These are phyloP conservation scores for Geodia barretti DNA, from an alignment of 37 sponge, comb jelly and placozoan species.

Conservation along the genomic window DNA sequence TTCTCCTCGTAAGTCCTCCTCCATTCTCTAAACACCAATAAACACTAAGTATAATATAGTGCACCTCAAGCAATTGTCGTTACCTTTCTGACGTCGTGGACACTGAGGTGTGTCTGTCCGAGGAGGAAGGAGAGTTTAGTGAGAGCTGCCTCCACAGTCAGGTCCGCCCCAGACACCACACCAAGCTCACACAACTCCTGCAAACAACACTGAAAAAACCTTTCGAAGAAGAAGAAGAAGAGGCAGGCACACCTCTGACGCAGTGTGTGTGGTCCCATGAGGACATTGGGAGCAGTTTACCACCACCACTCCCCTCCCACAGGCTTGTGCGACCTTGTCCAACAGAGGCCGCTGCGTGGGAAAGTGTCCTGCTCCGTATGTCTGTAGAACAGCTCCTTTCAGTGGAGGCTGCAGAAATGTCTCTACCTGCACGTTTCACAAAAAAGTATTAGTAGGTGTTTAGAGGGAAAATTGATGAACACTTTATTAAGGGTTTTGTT, in stretches of 20 bases:
- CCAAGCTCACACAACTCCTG: slow-evolving; percentile 80
- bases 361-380: neutral
- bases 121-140: slow-evolving; percentile 92
- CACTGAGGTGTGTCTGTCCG: slow-evolving; percentile 31
- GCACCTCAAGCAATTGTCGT: too few relatives aligned
- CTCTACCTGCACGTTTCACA: too few relatives aligned
- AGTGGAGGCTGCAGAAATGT: slow-evolving; percentile 75
- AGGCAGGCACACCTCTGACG: neutral
- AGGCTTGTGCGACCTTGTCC: neutral
- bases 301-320: neutral
- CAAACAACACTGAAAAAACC: neutral
- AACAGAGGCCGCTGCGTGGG: neutral
- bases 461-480: neutral
- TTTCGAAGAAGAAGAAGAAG: neutral
- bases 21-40: too few relatives aligned
- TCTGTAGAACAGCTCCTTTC: slow-evolving; percentile 40
- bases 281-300: neutral
- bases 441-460: too few relatives aligned
- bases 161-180: slow-evolving; percentile 91
- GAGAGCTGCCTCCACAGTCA: slow-evolving; percentile 98
- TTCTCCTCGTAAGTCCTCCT: too few relatives aligned
- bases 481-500: neutral
- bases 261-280: slow-evolving; percentile 4
- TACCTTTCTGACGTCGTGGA: slow-evolving; percentile 53
- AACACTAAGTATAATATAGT: too few relatives aligned